Percentiles rank a stretch among this genome's conserved stretches.
phyloP scores from a whole-genome alignment of 1,140 invertebrate genomes.

The Paralvinella palmiformis region DNA sequence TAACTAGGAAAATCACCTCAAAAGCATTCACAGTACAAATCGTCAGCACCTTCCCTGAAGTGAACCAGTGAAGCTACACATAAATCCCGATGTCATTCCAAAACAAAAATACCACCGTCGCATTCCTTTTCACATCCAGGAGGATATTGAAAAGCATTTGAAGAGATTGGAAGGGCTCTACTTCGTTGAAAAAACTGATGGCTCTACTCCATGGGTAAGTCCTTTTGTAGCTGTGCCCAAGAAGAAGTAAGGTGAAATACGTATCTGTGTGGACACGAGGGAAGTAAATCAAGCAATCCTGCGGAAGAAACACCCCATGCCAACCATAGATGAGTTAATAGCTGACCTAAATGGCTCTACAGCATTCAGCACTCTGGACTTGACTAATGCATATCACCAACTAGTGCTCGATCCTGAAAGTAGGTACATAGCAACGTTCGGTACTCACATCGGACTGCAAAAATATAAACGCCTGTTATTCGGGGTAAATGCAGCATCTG shows the following conservation, averaged over 20 bases:
- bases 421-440: conserved; percentile 23
- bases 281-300: conserved; percentile 28
- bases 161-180: conserved; percentile 22
- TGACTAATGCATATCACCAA: conserved; percentile 31
- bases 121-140: conserved; percentile 24
- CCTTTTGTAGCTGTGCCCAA: conserved; percentile 32
- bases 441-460: too few species aligned
- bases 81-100: not conserved
- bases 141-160: conserved; percentile 22
- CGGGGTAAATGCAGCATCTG: not conserved
- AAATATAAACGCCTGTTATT: not conserved
- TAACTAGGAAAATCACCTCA: not conserved
- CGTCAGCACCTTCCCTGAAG: not conserved
- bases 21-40: not conserved
- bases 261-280: conserved; percentile 32
- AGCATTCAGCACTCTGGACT: conserved; percentile 31
- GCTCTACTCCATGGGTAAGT: conserved; percentile 34
- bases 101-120: conserved; percentile 16
- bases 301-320: conserved; percentile 27
- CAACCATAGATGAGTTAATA: conserved; percentile 30
- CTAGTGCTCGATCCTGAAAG: conserved; percentile 27
- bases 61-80: not conserved
- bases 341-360: conserved; percentile 24
- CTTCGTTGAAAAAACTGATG: too few species aligned
- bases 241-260: conserved; percentile 21